These are phyloP conservation scores for Charadrius vociferus DNA, from an alignment of 2,113 vertebrate species.

Conservation along the genomic window DNA sequence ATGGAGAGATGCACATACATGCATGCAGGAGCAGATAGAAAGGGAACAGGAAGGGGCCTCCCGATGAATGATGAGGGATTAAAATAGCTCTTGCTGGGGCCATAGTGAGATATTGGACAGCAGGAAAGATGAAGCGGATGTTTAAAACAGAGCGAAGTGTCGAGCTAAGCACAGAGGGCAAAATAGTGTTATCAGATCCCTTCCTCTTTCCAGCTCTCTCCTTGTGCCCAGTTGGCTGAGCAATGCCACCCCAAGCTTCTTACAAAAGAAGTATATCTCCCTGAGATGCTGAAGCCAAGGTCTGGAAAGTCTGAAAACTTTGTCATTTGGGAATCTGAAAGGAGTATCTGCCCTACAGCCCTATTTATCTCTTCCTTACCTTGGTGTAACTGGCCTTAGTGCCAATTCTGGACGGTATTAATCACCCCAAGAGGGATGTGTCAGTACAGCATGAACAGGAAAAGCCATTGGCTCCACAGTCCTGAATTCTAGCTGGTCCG, in stretches of 20 bases:
- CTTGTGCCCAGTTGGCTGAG: slow-evolving; percentile 1
- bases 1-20: background rate
- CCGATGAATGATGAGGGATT: slow-evolving; percentile 64
- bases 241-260: background rate
- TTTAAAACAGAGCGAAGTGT: slow-evolving; percentile 60
- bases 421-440: slow-evolving; percentile 2
- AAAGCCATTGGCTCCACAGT: slow-evolving; percentile 25
- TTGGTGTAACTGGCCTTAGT: background rate
- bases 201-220: slow-evolving; percentile 46
- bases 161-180: slow-evolving; percentile 23
- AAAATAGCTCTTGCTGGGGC: slow-evolving; percentile 66
- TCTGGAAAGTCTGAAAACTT: background rate
- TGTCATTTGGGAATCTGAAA: background rate
- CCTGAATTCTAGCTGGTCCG: slow-evolving; percentile 30
- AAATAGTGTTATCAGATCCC: slow-evolving; percentile 50
- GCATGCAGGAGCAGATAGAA: slow-evolving; percentile 16
- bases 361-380: background rate
- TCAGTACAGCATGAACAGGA: slow-evolving; percentile 11
- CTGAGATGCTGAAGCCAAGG: background rate
- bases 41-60: slow-evolving; percentile 56
- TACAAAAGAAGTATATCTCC: background rate
- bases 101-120: slow-evolving; percentile 24
- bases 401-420: slow-evolving; percentile 6
- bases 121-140: slow-evolving; percentile 57
- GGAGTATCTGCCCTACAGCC: background rate